Percentiles rank a stretch among this genome's conserved stretches.
Conservation (phyloP, 2,888 invertebrate genomes). For the Ypsolopha scabrella region DNA sequence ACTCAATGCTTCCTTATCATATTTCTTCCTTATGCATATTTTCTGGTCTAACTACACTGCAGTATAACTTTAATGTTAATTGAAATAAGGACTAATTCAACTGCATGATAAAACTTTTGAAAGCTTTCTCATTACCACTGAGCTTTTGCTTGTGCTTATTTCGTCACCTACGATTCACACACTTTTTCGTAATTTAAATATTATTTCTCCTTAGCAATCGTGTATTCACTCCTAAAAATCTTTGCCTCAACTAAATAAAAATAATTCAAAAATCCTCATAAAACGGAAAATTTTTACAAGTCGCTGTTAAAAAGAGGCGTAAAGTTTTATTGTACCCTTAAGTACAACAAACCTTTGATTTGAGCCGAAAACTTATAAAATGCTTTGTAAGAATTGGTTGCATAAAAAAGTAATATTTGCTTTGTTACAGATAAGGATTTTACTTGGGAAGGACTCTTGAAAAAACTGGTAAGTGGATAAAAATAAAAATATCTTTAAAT, state of each 20-base stretch:
- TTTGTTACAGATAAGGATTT: slow-evolving; percentile 9
- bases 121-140: not conserved
- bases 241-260: not conserved
- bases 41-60: too few species aligned
- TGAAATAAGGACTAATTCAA: too few species aligned
- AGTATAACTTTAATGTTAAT: too few species aligned
- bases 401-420: not conserved
- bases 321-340: not conserved
- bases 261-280: not conserved
- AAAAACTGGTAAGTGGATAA: too few species aligned
- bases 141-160: too few species aligned
- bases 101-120: slow-evolving; percentile 9
- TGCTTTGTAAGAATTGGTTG: not conserved
- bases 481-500: too few species aligned
- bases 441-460: too few species aligned
- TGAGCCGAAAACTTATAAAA: not conserved
- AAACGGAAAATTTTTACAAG: not conserved
- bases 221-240: not conserved
- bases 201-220: not conserved
- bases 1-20: too few species aligned
- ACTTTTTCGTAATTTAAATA: too few species aligned
- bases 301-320: not conserved
- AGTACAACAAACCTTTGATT: not conserved
- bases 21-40: too few species aligned
- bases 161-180: too few species aligned